A percentile compares a stretch with the other conserved stretches of the same genome.
Evolutionary conservation across 2,888 invertebrate species (phyloP).

Genomic region (Tachina grossa): DNA sequence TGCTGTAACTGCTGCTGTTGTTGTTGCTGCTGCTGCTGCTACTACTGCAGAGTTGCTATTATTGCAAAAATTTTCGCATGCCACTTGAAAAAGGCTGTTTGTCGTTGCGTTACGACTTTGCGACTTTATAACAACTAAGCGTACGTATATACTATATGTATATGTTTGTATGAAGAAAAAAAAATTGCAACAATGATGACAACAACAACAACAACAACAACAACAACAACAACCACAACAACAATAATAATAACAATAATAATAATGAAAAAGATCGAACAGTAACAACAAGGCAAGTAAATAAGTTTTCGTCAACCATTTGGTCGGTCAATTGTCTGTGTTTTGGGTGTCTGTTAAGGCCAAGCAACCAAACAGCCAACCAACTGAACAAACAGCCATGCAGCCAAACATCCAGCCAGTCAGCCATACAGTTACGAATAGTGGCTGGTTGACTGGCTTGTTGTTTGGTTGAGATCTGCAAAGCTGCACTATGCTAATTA

Average conservation of each 20-base stretch:
- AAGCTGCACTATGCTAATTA: conserved; percentile 82
- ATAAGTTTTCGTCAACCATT: conserved; percentile 71
- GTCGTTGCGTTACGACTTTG: conserved; percentile 58
- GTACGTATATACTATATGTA: conserved; percentile 4
- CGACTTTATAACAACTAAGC: conserved; percentile 49
- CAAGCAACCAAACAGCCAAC: conserved; percentile 21
- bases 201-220: neutral
- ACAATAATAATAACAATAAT: conserved; percentile 18
- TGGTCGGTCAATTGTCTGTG: conserved; percentile 65
- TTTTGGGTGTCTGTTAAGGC: conserved; percentile 62
- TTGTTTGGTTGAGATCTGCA: conserved; percentile 62
- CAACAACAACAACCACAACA: neutral
- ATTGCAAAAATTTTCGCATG: conserved; percentile 63
- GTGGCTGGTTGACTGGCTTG: conserved; percentile 73
- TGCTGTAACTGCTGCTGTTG: conserved; percentile 8
- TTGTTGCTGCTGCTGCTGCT: conserved; percentile 29
- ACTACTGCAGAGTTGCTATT: conserved; percentile 32
- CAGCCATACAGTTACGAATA: conserved; percentile 53
- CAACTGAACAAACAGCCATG: conserved; percentile 20
- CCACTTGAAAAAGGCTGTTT: conserved; percentile 54
- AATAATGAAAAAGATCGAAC: conserved; percentile 35
- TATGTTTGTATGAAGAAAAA: neutral
- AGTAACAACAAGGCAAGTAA: conserved; percentile 61
- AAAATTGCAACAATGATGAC: neutral
- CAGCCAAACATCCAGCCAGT: conserved; percentile 25